Evolutionary conservation across 2,797 vertebrate species (phyloP).

Genomic region (Crypturellus tataupa): DNA sequence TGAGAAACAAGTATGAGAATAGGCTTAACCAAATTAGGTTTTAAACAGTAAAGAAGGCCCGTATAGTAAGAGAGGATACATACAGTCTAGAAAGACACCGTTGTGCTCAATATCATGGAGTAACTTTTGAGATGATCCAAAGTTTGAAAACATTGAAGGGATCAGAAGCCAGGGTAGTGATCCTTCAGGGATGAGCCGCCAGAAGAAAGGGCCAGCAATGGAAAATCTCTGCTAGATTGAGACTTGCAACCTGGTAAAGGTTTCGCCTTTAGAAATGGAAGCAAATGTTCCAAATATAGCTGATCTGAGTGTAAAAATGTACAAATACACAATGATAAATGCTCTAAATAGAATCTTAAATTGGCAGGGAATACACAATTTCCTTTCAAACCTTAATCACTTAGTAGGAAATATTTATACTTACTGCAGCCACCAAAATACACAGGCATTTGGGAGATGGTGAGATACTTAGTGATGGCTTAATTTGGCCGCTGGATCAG

Average conservation of each 20-base stretch:
- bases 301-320: neutral
- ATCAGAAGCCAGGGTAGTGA: neutral
- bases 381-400: neutral
- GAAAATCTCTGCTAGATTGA: neutral
- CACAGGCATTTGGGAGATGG: neutral
- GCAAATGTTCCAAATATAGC: neutral
- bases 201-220: neutral
- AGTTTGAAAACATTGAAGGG: neutral
- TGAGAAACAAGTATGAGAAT: neutral
- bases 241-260: neutral
- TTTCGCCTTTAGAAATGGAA: neutral
- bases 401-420: neutral
- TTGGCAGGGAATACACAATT: neutral
- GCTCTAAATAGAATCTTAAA: neutral
- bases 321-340: neutral
- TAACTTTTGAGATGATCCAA: neutral
- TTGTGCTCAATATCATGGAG: neutral
- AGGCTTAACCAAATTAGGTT: neutral
- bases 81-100: neutral
- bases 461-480: neutral
- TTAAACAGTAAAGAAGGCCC: neutral
- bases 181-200: neutral
- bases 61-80: neutral
- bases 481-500: neutral
- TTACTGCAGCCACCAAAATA: neutral